A percentile compares a stretch with the other conserved stretches of the same genome.
phyloP scores from a whole-genome alignment of 1,140 invertebrate genomes.

The Dendroctonus valens region DNA sequence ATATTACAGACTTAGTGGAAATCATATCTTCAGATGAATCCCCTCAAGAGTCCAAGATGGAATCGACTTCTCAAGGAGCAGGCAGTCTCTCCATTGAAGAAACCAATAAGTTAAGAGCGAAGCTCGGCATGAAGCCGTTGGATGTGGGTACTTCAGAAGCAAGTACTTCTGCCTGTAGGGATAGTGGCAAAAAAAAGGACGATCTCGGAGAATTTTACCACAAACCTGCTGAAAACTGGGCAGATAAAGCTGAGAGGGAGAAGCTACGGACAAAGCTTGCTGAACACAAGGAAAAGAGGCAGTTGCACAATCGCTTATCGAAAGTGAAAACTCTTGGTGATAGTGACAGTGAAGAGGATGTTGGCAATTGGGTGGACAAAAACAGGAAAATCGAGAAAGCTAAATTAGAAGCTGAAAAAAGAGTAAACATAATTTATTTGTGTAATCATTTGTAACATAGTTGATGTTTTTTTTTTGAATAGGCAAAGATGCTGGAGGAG shows the following conservation, averaged over 20 bases:
- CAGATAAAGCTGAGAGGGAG: constrained; percentile 72
- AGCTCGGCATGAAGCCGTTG: constrained; percentile 91
- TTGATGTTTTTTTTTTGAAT: constrained; percentile 1
- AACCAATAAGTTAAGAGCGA: constrained; percentile 88
- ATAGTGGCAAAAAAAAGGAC: constrained; percentile 63
- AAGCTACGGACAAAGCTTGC: constrained; percentile 81
- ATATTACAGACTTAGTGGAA: constrained; percentile 48
- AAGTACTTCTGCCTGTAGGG: constrained; percentile 43
- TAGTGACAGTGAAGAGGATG: constrained; percentile 70
- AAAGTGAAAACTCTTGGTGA: constrained; percentile 71
- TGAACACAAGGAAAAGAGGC: constrained; percentile 74
- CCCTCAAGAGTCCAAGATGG: background rate
- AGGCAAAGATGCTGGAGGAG: constrained; percentile 92
- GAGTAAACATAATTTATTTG: constrained; percentile 56
- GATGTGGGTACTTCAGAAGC: constrained; percentile 61
- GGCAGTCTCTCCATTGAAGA: constrained; percentile 82
- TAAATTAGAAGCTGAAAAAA: constrained; percentile 81
- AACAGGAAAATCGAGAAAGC: constrained; percentile 75
- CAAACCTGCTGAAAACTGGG: constrained; percentile 82
- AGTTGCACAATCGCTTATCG: constrained; percentile 71
- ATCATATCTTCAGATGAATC: constrained; percentile 35
- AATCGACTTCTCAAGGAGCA: constrained; percentile 33
- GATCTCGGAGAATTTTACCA: constrained; percentile 91
- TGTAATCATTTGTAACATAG: background rate
- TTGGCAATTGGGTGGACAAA: constrained; percentile 78